A percentile compares a stretch with the other conserved stretches of the same genome.
These are phyloP conservation scores for Cartodere bifasciata DNA, from an alignment of 2,888 invertebrate species.

Conservation along the genomic window DNA sequence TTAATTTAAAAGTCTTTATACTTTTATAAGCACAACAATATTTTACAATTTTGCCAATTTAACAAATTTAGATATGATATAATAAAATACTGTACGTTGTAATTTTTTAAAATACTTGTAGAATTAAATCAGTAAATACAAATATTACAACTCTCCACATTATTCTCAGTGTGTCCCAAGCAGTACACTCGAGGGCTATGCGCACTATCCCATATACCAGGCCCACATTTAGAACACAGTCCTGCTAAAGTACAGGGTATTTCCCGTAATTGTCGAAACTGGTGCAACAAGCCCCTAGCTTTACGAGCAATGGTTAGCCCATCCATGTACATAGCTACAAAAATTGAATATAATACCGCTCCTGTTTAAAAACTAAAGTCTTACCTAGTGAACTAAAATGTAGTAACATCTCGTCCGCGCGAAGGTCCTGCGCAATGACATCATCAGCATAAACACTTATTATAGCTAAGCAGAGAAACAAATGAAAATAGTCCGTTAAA, in stretches of 20 bases:
- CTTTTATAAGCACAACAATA: too few species aligned
- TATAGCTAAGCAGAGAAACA: conserved; percentile 88
- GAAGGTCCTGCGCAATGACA: conserved; percentile 81
- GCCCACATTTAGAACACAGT: conserved; percentile 78
- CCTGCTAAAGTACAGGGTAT: conserved; percentile 84
- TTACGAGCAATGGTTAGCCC: conserved; percentile 80
- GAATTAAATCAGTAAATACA: conserved; percentile 15
- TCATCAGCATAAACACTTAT: conserved; percentile 87
- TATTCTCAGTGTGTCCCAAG: conserved; percentile 58
- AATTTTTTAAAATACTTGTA: conserved; percentile 1
- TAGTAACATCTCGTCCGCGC: conserved; percentile 88
- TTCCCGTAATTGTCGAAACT: conserved; percentile 75
- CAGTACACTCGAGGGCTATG: conserved; percentile 82
- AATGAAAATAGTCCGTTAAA: conserved; percentile 89
- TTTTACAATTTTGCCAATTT: too few species aligned
- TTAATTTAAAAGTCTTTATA: too few species aligned
- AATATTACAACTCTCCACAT: conserved; percentile 35
- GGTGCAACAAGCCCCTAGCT: conserved; percentile 80
- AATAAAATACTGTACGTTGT: conserved; percentile 33
- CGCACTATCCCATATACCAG: conserved; percentile 90
- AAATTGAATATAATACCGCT: conserved; percentile 1
- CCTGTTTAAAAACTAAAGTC: conserved; percentile 10
- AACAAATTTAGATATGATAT: too few species aligned
- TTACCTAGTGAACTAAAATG: conserved; percentile 83
- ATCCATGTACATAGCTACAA: conserved; percentile 91